Conservation (phyloP, 2,888 invertebrate species). For the Alsophila aescularia region DNA sequence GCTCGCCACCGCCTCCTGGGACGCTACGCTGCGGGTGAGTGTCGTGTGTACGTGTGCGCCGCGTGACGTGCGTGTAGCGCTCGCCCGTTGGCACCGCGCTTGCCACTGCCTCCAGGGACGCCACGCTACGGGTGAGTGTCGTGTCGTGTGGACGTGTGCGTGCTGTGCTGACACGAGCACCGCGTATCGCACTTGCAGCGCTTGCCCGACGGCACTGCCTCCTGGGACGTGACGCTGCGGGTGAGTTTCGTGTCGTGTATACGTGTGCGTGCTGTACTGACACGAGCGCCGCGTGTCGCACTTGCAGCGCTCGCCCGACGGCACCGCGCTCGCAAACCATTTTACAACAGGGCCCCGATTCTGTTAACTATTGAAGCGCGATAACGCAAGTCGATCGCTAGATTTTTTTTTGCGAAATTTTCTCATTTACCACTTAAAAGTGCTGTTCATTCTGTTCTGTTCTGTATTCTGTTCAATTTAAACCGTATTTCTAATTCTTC, state of each 20-base stretch:
- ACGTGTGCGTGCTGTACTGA: constrained; percentile 94
- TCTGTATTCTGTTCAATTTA: no score
- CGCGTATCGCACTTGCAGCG: constrained; percentile 95
- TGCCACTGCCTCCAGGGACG: constrained; percentile 98
- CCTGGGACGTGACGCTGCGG: constrained; percentile 89
- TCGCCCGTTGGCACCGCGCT: constrained; percentile 99
- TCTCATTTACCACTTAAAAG: no score
- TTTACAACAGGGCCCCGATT: constrained; percentile 97
- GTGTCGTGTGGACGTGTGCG: constrained; percentile 96
- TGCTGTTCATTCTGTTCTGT: no score
- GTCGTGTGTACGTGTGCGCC: constrained; percentile 98
- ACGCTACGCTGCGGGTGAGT: constrained; percentile 84
- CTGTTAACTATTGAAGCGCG: no score
- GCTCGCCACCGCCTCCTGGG: constrained; percentile 99
- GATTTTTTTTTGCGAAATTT: no score
- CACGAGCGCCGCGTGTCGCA: constrained; percentile 96
- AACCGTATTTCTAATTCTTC: no score
- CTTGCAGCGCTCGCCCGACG: constrained; percentile 97
- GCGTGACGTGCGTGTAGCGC: constrained; percentile 95
- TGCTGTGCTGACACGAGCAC: constrained; percentile 98
- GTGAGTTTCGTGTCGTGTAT: no score
- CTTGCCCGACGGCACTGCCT: constrained; percentile 99
- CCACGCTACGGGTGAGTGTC: constrained; percentile 86
- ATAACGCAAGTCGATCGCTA: no score
- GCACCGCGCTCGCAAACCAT: constrained; percentile 98